phyloP scores from a whole-genome alignment of 2,797 vertebrate genomes.

The Esox lucius region DNA sequence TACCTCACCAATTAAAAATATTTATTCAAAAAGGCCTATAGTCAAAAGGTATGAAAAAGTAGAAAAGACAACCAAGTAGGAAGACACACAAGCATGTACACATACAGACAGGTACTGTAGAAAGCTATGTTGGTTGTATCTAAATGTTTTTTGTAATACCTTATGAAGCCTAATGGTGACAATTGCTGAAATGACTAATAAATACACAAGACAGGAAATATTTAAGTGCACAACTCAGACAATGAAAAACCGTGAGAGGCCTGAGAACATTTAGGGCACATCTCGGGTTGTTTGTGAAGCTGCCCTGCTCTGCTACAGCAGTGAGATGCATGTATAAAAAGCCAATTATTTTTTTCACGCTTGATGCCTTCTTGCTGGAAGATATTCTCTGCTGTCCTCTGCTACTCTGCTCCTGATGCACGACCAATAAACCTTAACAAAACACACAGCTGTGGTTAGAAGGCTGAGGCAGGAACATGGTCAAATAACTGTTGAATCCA shows the following conservation, averaged over 20 bases:
- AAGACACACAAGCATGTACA: no score
- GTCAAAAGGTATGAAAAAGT: slow-evolving; percentile 4
- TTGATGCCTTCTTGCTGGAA: slow-evolving; percentile 51
- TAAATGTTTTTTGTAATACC: not conserved
- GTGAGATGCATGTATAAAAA: slow-evolving; percentile 57
- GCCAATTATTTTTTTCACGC: slow-evolving; percentile 60
- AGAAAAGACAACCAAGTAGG: no score
- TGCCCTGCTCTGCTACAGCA: slow-evolving; percentile 31
- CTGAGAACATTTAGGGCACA: slow-evolving; percentile 48
- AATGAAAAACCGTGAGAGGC: slow-evolving; percentile 37
- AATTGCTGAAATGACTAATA: not conserved
- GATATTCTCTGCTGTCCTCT: slow-evolving; percentile 43
- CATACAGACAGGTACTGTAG: no score
- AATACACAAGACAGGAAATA: slow-evolving; percentile 21
- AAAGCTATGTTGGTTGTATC: no score
- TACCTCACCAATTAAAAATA: not conserved
- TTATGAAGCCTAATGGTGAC: slow-evolving; percentile 14
- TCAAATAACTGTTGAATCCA: slow-evolving; percentile 39
- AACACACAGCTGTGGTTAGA: slow-evolving; percentile 44
- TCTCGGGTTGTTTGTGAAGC: slow-evolving; percentile 53
- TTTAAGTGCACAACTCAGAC: slow-evolving; percentile 21
- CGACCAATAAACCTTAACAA: slow-evolving; percentile 34
- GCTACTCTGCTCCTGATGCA: slow-evolving; percentile 5
- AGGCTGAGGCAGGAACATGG: slow-evolving; percentile 33
- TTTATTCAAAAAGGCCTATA: not conserved